Evolutionary conservation across 2,113 vertebrate species (phyloP).

Genomic region (Microcebus murinus): DNA sequence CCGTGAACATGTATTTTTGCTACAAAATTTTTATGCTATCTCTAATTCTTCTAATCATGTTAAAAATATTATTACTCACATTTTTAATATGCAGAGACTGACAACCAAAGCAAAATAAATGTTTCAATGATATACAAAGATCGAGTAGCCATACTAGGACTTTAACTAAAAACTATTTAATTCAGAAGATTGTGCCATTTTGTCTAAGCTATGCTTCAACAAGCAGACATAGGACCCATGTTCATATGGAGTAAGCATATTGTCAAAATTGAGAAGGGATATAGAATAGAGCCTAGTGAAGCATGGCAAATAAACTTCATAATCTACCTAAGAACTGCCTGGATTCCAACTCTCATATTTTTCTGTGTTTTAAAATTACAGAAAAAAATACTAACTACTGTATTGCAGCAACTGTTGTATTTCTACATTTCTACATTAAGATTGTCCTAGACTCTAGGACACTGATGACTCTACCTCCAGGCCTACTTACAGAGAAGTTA

Average conservation of each 20-base stretch:
- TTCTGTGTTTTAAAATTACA: background rate
- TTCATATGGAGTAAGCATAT: background rate
- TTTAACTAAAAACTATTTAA: background rate
- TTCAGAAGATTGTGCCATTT: background rate
- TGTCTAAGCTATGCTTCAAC: background rate
- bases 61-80: background rate
- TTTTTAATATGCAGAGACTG: background rate
- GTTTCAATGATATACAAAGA: background rate
- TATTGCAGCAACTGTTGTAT: background rate
- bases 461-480: background rate
- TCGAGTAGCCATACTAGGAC: background rate
- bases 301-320: conserved; percentile 21
- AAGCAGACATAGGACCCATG: background rate
- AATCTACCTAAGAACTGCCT: conserved; percentile 1
- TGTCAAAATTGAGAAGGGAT: conserved; percentile 51
- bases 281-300: background rate
- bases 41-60: background rate
- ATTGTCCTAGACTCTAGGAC: background rate
- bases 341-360: background rate
- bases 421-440: background rate
- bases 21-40: background rate
- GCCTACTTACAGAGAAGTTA: background rate
- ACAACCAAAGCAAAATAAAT: background rate
- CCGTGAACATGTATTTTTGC: background rate
- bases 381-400: background rate